Evolutionary conservation across 2,888 invertebrate genomes (phyloP).

Genomic region (Diaprepes abbreviatus): DNA sequence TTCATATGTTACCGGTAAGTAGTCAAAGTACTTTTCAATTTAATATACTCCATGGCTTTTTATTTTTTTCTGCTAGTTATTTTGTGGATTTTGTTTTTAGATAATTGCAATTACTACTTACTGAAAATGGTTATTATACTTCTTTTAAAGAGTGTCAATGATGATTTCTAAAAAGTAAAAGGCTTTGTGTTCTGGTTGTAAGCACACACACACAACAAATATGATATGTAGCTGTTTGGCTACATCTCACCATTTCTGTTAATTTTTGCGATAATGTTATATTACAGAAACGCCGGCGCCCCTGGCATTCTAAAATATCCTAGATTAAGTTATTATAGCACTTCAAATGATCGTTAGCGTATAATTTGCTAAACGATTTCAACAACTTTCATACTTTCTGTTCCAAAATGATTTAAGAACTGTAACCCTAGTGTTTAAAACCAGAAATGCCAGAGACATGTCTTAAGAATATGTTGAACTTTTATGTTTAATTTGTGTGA

Average conservation of each 20-base stretch:
- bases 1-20: too few species aligned
- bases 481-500: constrained; percentile 28
- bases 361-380: constrained; percentile 28
- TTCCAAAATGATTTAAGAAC: constrained; percentile 30
- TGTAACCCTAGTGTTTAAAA: constrained; percentile 21
- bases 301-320: constrained; percentile 6
- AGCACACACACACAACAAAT: too few species aligned
- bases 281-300: neutral
- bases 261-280: neutral
- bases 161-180: neutral
- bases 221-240: too few species aligned
- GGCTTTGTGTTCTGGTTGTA: neutral
- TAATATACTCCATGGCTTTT: too few species aligned
- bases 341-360: constrained; percentile 26
- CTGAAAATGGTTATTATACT: too few species aligned
- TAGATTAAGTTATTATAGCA: constrained; percentile 23
- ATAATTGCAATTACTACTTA: too few species aligned
- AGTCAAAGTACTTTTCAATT: too few species aligned
- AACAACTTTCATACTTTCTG: constrained; percentile 40
- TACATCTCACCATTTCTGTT: too few species aligned
- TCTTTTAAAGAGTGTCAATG: too few species aligned
- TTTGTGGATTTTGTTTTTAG: too few species aligned
- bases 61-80: too few species aligned
- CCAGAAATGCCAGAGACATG: constrained; percentile 30
- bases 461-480: constrained; percentile 20